A percentile compares a stretch with the other conserved stretches of the same genome.
phyloP scores from a whole-genome alignment of 2,888 invertebrate genomes.

The Eilema depressum region DNA sequence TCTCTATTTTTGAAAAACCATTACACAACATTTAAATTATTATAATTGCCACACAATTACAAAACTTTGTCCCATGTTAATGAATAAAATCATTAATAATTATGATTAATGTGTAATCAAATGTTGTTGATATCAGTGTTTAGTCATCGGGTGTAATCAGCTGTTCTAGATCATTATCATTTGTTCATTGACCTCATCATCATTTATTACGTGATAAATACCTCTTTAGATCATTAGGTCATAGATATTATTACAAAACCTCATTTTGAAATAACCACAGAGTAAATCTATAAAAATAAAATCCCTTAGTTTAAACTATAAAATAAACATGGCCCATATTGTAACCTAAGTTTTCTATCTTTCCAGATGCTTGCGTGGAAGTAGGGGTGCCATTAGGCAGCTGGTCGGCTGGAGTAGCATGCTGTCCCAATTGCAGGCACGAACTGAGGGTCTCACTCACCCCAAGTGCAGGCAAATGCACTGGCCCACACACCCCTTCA shows the following conservation, averaged over 20 bases:
- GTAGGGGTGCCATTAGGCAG: slow-evolving; percentile 76
- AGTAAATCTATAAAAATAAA: no score
- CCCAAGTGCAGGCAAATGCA: slow-evolving; percentile 63
- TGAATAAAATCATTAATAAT: neutral
- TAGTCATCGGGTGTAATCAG: slow-evolving; percentile 26
- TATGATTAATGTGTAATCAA: slow-evolving; percentile 5
- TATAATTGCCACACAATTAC: neutral
- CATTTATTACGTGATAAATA: neutral
- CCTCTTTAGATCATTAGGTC: neutral
- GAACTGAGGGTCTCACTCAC: slow-evolving; percentile 78
- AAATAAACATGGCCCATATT: neutral
- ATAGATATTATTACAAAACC: neutral
- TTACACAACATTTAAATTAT: neutral
- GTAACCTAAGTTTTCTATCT: slow-evolving; percentile 37
- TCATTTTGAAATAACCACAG: no score
- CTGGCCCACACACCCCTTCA: slow-evolving; percentile 66
- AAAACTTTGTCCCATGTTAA: neutral
- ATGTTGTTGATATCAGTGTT: slow-evolving; percentile 3
- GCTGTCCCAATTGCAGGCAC: slow-evolving; percentile 91
- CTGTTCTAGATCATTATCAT: slow-evolving; percentile 30
- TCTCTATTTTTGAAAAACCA: neutral
- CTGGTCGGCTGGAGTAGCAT: slow-evolving; percentile 83
- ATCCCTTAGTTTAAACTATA: no score
- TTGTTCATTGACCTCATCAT: slow-evolving; percentile 49
- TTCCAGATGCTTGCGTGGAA: slow-evolving; percentile 82